Percentiles rank a stretch among this genome's conserved stretches.
Conservation (phyloP, 37 sponge, comb jelly and placozoan species). For the Ephydatia muelleri region DNA sequence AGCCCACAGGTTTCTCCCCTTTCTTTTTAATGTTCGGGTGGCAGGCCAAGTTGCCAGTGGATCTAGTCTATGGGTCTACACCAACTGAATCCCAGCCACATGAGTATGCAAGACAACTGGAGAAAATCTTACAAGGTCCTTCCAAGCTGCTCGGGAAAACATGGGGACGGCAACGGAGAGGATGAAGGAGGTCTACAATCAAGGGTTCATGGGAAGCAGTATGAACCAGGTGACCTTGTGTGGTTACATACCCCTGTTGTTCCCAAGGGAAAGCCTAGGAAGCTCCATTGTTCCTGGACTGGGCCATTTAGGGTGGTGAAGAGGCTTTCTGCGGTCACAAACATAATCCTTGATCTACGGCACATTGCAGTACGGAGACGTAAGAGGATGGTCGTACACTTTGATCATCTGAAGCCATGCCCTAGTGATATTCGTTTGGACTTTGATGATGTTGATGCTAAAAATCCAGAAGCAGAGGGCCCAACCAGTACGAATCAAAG, state of each 20-base stretch:
- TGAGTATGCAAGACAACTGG: conserved; percentile 8
- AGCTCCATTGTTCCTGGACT: conserved; percentile 33
- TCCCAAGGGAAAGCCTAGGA: conserved; percentile 6
- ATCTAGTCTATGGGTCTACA: conserved; percentile 29
- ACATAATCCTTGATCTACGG: conserved; percentile 9
- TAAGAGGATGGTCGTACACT: conserved; percentile 19
- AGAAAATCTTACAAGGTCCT: conserved; percentile 5
- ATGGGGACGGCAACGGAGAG: background rate
- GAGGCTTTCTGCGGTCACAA: background rate
- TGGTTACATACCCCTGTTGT: conserved; percentile 17
- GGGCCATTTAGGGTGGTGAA: conserved; percentile 26
- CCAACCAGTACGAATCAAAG: background rate
- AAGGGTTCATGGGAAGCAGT: conserved; percentile 16
- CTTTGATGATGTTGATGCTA: background rate
- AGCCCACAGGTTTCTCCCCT: conserved; percentile 32
- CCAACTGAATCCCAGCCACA: background rate
- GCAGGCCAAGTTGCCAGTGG: conserved; percentile 31
- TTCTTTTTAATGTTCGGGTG: conserved; percentile 34
- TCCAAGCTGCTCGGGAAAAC: conserved; percentile 1
- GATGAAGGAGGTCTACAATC: conserved; percentile 16
- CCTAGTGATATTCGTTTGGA: background rate
- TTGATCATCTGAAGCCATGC: conserved; percentile 23
- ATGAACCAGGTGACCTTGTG: conserved; percentile 15
- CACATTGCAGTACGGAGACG: background rate
- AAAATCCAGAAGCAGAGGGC: background rate